Evolutionary conservation across 2,888 invertebrate species (phyloP).

Genomic region (Macroteleia sp.): DNA sequence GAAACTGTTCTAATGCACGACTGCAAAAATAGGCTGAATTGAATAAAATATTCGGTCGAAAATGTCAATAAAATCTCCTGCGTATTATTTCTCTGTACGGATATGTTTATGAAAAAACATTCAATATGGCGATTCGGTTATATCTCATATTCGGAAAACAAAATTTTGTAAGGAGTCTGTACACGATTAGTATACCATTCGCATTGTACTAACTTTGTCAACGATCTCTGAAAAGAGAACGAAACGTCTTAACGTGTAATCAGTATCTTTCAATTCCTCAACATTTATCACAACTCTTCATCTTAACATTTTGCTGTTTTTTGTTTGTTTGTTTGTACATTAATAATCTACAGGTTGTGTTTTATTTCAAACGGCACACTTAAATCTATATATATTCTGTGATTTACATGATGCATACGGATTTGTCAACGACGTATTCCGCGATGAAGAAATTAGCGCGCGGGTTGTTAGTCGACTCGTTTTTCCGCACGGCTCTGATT

Average conservation of each 20-base stretch:
- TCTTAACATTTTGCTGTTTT: constrained; percentile 16
- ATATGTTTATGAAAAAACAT: no score
- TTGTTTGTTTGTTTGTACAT: constrained; percentile 22
- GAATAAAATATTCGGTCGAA: no score
- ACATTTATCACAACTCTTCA: constrained; percentile 19
- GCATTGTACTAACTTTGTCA: no score
- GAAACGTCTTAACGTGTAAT: background rate
- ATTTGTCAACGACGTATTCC: constrained; percentile 3
- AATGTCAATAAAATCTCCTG: no score
- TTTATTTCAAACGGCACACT: background rate
- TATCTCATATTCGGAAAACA: no score
- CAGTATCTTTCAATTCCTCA: background rate
- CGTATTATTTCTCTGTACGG: no score
- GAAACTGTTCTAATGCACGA: no score
- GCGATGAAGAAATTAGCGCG: background rate
- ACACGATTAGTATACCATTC: no score
- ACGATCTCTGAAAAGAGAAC: constrained; percentile 1
- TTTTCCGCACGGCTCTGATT: no score
- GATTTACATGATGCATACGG: background rate
- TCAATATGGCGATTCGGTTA: no score
- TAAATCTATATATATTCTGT: constrained; percentile 12
- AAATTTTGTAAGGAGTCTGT: no score
- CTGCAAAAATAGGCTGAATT: no score
- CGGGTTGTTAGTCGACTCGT: background rate
- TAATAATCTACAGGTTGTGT: constrained; percentile 1